Conservation (phyloP, 92 coral and sea anemone species). For the Pocillopora grandis region DNA sequence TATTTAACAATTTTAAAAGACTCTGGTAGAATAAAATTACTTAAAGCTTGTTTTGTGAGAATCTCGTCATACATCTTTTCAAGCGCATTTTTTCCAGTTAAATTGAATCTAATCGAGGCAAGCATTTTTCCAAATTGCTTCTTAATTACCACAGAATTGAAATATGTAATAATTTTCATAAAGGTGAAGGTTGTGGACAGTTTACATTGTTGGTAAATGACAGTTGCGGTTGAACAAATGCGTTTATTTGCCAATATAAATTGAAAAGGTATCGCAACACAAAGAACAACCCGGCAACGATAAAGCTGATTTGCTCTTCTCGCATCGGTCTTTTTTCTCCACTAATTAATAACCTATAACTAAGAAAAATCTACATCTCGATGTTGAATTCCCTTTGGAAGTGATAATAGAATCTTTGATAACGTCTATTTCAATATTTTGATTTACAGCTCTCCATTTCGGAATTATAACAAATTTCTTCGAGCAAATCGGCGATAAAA, state of each 20-base stretch:
- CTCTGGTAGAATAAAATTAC: background rate
- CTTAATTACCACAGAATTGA: conserved; percentile 3
- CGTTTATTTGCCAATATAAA: conserved; percentile 7
- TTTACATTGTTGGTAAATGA: conserved; percentile 1
- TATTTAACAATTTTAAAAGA: conserved; percentile 13
- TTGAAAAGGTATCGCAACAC: conserved; percentile 31
- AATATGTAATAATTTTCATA: conserved; percentile 1
- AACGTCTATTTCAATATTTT: background rate
- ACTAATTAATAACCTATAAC: conserved; percentile 15
- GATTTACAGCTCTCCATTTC: background rate
- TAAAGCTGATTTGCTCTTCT: background rate
- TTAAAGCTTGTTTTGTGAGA: background rate
- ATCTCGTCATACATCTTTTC: conserved; percentile 18
- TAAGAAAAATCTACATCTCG: background rate
- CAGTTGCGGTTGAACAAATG: conserved; percentile 19
- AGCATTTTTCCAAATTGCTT: background rate
- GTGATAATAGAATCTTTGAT: background rate
- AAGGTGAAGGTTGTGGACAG: conserved; percentile 2
- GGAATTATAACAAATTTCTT: background rate
- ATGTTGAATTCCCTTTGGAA: background rate
- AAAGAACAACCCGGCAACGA: conserved; percentile 6
- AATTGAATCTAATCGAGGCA: background rate
- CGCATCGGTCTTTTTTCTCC: background rate
- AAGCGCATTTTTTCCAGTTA: background rate
- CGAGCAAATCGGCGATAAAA: background rate